phyloP scores from a whole-genome alignment of 2,113 vertebrate genomes.

The Synodontis membranacea region DNA sequence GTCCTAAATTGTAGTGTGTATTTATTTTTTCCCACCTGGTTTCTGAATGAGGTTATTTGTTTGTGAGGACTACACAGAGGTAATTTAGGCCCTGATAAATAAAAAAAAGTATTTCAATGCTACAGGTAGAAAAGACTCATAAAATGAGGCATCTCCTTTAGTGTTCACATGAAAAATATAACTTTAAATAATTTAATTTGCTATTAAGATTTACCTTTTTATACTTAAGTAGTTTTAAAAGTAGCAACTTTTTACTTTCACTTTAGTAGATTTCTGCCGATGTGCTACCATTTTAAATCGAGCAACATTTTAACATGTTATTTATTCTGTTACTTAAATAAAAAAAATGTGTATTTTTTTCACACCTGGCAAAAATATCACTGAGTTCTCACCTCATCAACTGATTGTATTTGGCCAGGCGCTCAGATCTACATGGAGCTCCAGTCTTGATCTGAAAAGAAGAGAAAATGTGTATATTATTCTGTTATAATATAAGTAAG shows the following conservation, averaged over 20 bases:
- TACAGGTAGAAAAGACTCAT: too few relatives aligned
- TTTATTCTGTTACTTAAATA: background rate
- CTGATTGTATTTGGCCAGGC: slow-evolving; percentile 87
- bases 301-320: background rate
- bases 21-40: too few relatives aligned
- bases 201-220: background rate
- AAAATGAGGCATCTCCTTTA: too few relatives aligned
- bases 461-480: background rate
- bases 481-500: background rate
- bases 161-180: too few relatives aligned
- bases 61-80: too few relatives aligned
- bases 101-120: too few relatives aligned
- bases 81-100: too few relatives aligned
- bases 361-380: background rate
- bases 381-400: slow-evolving; percentile 79
- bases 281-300: background rate
- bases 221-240: background rate
- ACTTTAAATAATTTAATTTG: too few relatives aligned
- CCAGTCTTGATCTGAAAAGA: slow-evolving; percentile 82
- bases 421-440: slow-evolving; percentile 84
- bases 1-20: too few relatives aligned
- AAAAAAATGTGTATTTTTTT: too few relatives aligned
- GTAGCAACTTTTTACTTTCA: background rate
- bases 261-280: background rate
- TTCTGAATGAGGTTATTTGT: too few relatives aligned